phyloP scores from a whole-genome alignment of 2,113 vertebrate genomes.

The Condylura cristata region DNA sequence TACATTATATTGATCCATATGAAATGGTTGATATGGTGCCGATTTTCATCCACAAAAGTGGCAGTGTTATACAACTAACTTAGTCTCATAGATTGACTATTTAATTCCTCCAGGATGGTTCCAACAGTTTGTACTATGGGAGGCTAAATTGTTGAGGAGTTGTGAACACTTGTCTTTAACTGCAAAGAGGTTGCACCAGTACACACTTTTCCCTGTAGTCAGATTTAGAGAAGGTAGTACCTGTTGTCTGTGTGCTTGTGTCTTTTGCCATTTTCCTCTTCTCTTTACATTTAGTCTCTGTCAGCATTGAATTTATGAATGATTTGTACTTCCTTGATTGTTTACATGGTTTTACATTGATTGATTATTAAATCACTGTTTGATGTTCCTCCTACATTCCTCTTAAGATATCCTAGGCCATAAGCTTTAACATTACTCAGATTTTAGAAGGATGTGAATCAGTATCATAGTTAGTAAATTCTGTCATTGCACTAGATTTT shows the following conservation, averaged over 20 bases:
- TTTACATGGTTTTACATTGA: not conserved
- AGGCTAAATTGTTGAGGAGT: not conserved
- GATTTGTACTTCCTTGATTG: not conserved
- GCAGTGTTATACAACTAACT: not conserved
- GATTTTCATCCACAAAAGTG: slow-evolving; percentile 24
- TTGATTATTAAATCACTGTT: not conserved
- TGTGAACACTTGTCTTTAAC: not conserved
- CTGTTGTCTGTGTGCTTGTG: not conserved
- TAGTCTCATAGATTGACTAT: slow-evolving; percentile 15
- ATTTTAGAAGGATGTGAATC: not conserved
- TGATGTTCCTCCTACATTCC: not conserved
- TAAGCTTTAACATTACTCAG: not conserved
- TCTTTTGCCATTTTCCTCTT: slow-evolving; percentile 13
- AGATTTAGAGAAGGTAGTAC: not conserved
- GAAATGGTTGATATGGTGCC: not conserved
- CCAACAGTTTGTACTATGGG: not conserved
- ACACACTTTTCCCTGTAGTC: not conserved
- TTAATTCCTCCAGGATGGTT: slow-evolving; percentile 29
- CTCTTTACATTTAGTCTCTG: not conserved
- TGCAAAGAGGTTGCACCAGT: not conserved
- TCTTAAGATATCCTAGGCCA: not conserved
- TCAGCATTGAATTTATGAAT: not conserved
- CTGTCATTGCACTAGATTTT: not conserved
- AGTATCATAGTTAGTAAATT: not conserved
- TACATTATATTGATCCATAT: not conserved